Evolutionary conservation across 2,797 vertebrate genomes (phyloP).

Genomic region (Prionace glauca): DNA sequence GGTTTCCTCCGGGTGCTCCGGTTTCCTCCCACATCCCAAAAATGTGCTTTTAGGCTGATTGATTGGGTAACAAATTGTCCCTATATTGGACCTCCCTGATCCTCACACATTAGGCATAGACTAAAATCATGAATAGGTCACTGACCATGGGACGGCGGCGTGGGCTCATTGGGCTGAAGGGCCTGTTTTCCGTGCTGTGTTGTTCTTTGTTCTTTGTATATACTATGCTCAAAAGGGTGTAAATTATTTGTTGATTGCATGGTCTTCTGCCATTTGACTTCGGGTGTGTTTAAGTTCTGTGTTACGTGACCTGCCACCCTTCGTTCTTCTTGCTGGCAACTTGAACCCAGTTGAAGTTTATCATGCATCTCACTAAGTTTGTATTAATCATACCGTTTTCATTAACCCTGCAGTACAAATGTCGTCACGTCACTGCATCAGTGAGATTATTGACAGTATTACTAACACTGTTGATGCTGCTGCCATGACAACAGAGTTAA

Average conservation of each 20-base stretch:
- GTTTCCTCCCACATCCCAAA: too few species aligned
- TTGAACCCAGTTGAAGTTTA: background rate
- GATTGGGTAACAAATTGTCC: too few species aligned
- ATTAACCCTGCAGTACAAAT: background rate
- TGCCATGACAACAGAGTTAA: constrained; percentile 19
- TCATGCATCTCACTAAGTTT: constrained; percentile 28
- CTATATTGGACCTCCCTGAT: too few species aligned
- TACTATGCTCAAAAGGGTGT: background rate
- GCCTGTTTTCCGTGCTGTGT: too few species aligned
- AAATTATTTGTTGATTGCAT: background rate
- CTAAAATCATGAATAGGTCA: too few species aligned
- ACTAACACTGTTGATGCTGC: background rate
- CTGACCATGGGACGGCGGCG: too few species aligned
- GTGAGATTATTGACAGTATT: background rate
- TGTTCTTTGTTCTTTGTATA: too few species aligned
- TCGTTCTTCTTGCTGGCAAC: background rate
- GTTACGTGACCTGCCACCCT: background rate
- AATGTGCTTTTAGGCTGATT: too few species aligned
- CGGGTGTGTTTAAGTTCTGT: background rate
- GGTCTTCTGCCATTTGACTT: background rate
- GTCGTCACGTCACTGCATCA: background rate
- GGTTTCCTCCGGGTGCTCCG: too few species aligned
- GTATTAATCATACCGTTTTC: constrained; percentile 8
- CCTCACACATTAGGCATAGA: too few species aligned
- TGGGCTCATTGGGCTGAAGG: too few species aligned